These are phyloP conservation scores for Eueremaeus valkanovi DNA, from an alignment of 2,888 invertebrate genomes.

Conservation along the genomic window DNA sequence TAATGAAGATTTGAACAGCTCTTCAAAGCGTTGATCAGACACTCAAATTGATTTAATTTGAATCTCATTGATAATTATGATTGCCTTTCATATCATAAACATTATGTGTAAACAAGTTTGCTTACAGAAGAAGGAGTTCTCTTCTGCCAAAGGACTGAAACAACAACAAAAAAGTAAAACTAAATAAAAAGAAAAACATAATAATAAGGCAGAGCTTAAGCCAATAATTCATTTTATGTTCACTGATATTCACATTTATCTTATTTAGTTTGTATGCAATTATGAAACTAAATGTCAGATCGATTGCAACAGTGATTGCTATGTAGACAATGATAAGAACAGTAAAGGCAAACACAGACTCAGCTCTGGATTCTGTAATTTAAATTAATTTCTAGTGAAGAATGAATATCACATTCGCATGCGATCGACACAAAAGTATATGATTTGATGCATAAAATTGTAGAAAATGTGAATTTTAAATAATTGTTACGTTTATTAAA, in stretches of 20 bases:
- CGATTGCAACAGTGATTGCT: neutral
- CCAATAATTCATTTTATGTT: neutral
- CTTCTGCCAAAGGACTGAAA: neutral
- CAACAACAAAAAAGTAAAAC: neutral
- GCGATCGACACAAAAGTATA: neutral
- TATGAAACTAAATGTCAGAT: neutral
- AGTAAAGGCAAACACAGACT: neutral
- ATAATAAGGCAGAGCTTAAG: neutral
- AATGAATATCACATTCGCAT: neutral
- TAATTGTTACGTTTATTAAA: neutral
- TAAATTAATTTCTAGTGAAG: neutral
- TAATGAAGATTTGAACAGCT: too few relatives aligned
- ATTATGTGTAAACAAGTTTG: too few relatives aligned
- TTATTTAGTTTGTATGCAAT: neutral
- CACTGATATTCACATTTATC: neutral
- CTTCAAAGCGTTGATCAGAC: neutral
- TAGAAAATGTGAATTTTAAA: neutral
- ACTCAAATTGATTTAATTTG: neutral
- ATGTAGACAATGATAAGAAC: too few relatives aligned
- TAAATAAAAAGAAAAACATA: neutral
- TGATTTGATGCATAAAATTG: slow-evolving; percentile 19
- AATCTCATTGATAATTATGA: neutral
- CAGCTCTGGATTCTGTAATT: neutral
- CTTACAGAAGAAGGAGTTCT: neutral
- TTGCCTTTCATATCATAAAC: too few relatives aligned